A percentile compares a stretch with the other conserved stretches of the same genome.
phyloP scores from a whole-genome alignment of 2,797 vertebrate species.

The Brachymystax lenok region DNA sequence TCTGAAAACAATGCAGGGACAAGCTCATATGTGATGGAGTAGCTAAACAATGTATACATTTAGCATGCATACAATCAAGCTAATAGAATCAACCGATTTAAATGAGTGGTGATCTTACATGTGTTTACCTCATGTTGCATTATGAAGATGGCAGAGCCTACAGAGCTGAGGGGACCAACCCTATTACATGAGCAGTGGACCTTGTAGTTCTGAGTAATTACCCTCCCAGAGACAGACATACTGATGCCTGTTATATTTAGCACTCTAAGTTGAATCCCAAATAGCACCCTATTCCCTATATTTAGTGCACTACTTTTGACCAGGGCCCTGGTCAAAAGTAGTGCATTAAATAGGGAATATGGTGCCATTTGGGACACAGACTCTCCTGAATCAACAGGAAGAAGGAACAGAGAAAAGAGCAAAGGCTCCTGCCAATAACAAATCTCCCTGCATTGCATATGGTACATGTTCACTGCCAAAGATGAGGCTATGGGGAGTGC shows the following conservation, averaged over 20 bases:
- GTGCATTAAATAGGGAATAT: too few relatives aligned
- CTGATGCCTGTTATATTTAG: conserved; percentile 15
- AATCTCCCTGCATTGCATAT: conserved; percentile 15
- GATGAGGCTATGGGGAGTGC: neutral
- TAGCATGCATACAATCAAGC: neutral
- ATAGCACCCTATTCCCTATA: too few relatives aligned
- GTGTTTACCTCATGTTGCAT: neutral
- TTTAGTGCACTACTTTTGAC: too few relatives aligned
- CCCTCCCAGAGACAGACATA: neutral
- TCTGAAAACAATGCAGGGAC: neutral
- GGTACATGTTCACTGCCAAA: neutral
- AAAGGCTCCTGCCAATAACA: neutral
- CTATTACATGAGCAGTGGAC: neutral
- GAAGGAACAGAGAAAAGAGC: conserved; percentile 13
- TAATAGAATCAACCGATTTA: neutral
- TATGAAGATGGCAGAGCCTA: neutral
- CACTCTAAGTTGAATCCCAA: neutral
- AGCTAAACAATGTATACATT: neutral
- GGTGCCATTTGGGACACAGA: too few relatives aligned
- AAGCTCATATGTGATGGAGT: neutral
- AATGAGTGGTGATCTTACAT: neutral
- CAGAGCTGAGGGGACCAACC: neutral
- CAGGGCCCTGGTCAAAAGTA: too few relatives aligned
- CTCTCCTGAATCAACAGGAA: conserved; percentile 6
- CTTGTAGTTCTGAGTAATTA: conserved; percentile 11